Conservation (phyloP, 1,140 invertebrate species). For the Formica exsecta region DNA sequence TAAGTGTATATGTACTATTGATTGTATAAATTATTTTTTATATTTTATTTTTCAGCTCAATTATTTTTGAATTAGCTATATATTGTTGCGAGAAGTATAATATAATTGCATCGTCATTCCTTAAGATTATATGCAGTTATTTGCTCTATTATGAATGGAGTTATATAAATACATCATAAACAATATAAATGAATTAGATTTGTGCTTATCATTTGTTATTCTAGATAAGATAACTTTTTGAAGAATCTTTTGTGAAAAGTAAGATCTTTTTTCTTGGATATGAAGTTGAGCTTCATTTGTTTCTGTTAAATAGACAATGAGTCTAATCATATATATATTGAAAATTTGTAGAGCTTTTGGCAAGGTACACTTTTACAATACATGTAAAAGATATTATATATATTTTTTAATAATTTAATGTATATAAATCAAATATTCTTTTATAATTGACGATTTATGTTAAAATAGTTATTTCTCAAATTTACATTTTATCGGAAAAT, state of each 20-base stretch:
- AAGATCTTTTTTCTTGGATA: not conserved
- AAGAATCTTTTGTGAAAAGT: not conserved
- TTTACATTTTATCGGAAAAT: not conserved
- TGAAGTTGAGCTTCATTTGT: not conserved
- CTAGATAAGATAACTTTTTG: not conserved
- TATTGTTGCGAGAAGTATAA: slow-evolving; percentile 12
- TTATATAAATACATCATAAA: slow-evolving; percentile 40
- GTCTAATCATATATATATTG: not conserved
- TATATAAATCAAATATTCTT: too few species aligned
- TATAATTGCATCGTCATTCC: slow-evolving; percentile 16
- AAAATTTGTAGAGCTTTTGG: not conserved
- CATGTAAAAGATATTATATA: not conserved
- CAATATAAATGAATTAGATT: not conserved
- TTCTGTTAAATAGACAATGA: not conserved
- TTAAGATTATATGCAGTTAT: slow-evolving; percentile 2
- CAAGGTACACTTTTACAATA: not conserved
- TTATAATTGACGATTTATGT: not conserved
- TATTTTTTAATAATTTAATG: too few species aligned
- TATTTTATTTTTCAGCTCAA: not conserved
- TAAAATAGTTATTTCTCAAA: not conserved
- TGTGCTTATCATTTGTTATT: slow-evolving; percentile 4
- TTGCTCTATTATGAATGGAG: not conserved
- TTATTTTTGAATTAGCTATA: not conserved
- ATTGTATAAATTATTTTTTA: slow-evolving; percentile 16
- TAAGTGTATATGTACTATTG: not conserved